phyloP scores from a whole-genome alignment of 2,113 vertebrate species.

The Amblyornis subalaris region DNA sequence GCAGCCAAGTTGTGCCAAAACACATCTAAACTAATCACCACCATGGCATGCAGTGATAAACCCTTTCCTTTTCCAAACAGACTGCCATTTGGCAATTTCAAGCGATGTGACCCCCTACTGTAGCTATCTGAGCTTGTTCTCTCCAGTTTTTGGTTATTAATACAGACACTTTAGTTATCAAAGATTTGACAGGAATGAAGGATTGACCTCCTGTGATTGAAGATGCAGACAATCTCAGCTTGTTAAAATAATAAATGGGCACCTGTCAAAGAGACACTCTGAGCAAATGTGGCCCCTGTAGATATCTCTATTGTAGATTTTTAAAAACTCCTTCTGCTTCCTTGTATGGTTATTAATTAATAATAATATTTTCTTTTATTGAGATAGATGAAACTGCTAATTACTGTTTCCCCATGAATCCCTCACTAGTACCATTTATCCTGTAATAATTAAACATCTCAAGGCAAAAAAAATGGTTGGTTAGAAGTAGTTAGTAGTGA shows the following conservation, averaged over 20 bases:
- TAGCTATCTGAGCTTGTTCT: not conserved
- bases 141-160: constrained; percentile 53
- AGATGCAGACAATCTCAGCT: constrained; percentile 58
- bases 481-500: constrained; percentile 19
- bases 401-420: constrained; percentile 66
- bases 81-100: not conserved
- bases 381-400: constrained; percentile 72
- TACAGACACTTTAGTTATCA: constrained; percentile 62
- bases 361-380: constrained; percentile 73
- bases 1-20: not conserved
- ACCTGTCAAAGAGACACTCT: constrained; percentile 65
- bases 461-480: constrained; percentile 51
- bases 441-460: constrained; percentile 69
- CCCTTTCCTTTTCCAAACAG: not conserved
- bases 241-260: constrained; percentile 64
- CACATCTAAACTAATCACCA: not conserved
- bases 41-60: not conserved
- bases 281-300: constrained; percentile 63
- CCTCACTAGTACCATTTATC: constrained; percentile 61
- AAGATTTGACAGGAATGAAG: constrained; percentile 61
- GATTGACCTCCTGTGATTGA: constrained; percentile 36
- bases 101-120: not conserved
- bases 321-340: constrained; percentile 52
- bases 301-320: constrained; percentile 66
- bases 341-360: constrained; percentile 72